Conservation (phyloP, 2,888 invertebrate species). For the Microchrysa polita region DNA sequence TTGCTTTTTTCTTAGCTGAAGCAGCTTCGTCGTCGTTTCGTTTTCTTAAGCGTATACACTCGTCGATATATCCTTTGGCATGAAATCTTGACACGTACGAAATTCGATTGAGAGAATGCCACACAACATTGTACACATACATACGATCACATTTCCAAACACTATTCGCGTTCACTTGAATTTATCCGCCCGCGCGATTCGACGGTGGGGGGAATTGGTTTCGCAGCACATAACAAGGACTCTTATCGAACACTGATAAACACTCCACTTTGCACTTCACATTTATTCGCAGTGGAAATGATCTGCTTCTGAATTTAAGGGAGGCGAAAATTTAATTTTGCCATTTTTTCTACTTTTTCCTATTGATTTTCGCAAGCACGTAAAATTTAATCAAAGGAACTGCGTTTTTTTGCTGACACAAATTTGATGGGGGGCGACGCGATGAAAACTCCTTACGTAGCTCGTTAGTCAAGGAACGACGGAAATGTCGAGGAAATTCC, state of each 20-base stretch:
- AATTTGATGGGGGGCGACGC: too few relatives aligned
- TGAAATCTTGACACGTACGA: slow-evolving; percentile 15
- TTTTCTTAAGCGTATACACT: not conserved
- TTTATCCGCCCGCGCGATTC: too few relatives aligned
- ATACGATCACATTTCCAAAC: slow-evolving; percentile 19
- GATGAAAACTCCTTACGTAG: too few relatives aligned
- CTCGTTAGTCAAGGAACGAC: too few relatives aligned
- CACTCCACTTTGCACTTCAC: not conserved
- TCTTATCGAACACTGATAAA: slow-evolving; percentile 2
- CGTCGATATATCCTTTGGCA: not conserved
- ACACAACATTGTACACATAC: slow-evolving; percentile 24
- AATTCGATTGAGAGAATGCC: not conserved
- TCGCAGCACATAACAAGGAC: not conserved
- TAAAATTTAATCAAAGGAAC: too few relatives aligned
- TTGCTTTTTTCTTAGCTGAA: too few relatives aligned
- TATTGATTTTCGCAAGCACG: slow-evolving; percentile 33
- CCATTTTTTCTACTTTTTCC: not conserved
- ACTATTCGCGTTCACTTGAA: not conserved
- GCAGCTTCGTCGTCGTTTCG: too few relatives aligned
- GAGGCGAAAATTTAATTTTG: too few relatives aligned
- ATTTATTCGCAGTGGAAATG: not conserved
- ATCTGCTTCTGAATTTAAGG: too few relatives aligned
- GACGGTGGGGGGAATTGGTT: not conserved
- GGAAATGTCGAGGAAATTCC: too few relatives aligned
- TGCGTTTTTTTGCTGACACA: too few relatives aligned